Percentiles rank a stretch among this genome's conserved stretches.
Evolutionary conservation across 2,113 vertebrate species (phyloP).

Genomic region (Macquaria ambigua): DNA sequence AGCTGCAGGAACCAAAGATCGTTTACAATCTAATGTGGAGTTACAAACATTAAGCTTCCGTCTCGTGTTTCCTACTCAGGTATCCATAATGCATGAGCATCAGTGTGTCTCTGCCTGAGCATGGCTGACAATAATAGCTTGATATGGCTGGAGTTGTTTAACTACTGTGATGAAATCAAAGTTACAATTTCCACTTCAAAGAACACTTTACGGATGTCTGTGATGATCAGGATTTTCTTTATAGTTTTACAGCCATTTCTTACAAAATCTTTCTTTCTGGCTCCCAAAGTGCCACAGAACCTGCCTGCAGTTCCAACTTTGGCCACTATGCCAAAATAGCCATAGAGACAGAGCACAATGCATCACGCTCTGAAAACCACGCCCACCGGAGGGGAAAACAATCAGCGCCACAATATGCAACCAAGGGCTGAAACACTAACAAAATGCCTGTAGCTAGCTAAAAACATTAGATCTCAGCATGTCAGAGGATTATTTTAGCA

Average conservation of each 20-base stretch:
- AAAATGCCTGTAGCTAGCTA: no score
- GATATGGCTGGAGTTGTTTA: neutral
- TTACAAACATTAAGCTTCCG: slow-evolving; percentile 21
- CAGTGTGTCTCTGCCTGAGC: neutral
- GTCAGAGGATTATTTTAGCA: no score
- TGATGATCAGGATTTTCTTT: neutral
- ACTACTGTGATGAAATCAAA: neutral
- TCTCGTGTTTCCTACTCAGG: neutral
- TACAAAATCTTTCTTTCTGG: neutral
- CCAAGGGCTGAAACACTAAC: no score
- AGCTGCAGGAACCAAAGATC: neutral
- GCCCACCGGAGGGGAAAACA: no score
- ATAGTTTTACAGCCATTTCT: neutral
- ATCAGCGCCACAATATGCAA: no score
- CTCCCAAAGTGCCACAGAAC: no score
- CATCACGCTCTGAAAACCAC: no score
- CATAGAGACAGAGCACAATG: no score
- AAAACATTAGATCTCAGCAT: no score
- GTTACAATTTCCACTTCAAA: neutral
- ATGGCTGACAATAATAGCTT: neutral
- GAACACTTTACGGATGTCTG: neutral
- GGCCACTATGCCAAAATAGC: neutral
- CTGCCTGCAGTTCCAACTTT: neutral
- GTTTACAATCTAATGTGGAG: slow-evolving; percentile 5
- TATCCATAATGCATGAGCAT: neutral